phyloP scores from a whole-genome alignment of 1,140 invertebrate species.

The Panagrolaimus sp. region DNA sequence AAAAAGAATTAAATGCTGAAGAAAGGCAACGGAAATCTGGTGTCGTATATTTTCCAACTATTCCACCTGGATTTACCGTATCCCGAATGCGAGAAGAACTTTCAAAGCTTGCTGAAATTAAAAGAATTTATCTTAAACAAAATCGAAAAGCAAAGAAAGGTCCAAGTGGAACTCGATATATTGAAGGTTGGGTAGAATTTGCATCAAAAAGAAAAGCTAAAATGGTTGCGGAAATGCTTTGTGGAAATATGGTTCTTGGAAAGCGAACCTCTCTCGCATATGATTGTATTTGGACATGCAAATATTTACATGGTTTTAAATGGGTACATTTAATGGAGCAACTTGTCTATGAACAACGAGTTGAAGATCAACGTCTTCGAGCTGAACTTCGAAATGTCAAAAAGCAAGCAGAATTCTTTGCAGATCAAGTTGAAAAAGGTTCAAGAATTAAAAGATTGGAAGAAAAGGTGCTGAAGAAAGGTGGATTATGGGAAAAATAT shows the following conservation, averaged over 20 bases:
- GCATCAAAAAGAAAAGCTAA: constrained; percentile 62
- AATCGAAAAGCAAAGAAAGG: constrained; percentile 36
- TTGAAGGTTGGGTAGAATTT: constrained; percentile 95
- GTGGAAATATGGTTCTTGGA: constrained; percentile 79
- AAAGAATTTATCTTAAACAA: constrained; percentile 58
- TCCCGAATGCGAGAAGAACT: constrained; percentile 50
- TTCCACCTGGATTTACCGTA: constrained; percentile 57
- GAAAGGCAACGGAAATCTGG: constrained; percentile 28
- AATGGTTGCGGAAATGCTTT: constrained; percentile 72
- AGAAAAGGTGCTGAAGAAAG: constrained; percentile 45
- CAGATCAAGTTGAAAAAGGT: constrained; percentile 74
- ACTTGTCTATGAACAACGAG: constrained; percentile 80
- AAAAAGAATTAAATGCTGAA: constrained; percentile 11
- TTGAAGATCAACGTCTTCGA: constrained; percentile 75
- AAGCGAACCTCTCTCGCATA: constrained; percentile 74
- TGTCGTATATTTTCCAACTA: constrained; percentile 57
- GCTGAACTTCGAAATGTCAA: constrained; percentile 72
- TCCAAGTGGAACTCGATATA: constrained; percentile 66
- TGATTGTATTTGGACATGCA: constrained; percentile 78
- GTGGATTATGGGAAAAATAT: constrained; percentile 39
- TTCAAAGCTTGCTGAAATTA: constrained; percentile 54
- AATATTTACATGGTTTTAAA: constrained; percentile 68
- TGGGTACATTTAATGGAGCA: constrained; percentile 89
- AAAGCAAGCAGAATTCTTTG: constrained; percentile 77
- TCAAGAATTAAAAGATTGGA: constrained; percentile 66